Evolutionary conservation across 2,888 invertebrate genomes (phyloP).

Genomic region (Brachynemurus nebulosus): DNA sequence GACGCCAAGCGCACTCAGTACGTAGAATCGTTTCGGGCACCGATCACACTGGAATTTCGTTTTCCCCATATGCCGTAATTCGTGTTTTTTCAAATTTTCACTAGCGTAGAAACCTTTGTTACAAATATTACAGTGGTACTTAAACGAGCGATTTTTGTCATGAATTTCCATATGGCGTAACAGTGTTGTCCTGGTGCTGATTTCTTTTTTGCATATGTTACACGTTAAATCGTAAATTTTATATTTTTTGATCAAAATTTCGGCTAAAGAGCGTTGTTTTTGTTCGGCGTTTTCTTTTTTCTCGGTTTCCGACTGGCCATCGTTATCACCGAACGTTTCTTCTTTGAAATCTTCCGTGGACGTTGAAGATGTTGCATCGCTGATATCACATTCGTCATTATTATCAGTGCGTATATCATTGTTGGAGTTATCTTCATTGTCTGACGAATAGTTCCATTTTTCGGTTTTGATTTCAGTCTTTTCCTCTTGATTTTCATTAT

Average conservation of each 20-base stretch:
- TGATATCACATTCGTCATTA: not conserved
- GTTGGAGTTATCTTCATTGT: not conserved
- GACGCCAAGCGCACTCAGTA: not conserved
- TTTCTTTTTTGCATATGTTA: constrained; percentile 1
- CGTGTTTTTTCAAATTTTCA: constrained; percentile 3
- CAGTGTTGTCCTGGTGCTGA: not conserved
- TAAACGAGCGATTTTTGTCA: not conserved
- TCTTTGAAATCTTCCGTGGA: not conserved
- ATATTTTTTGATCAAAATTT: not conserved
- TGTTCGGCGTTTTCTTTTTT: not conserved
- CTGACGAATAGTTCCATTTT: not conserved
- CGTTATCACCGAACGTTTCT: not conserved
- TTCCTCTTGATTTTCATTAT: not conserved
- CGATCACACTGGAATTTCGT: not conserved
- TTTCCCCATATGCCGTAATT: not conserved
- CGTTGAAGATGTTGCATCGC: not conserved
- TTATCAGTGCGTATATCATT: not conserved
- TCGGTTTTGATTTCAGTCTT: not conserved
- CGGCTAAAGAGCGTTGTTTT: not conserved
- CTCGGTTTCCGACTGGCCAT: not conserved
- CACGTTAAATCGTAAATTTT: not conserved
- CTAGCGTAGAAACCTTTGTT: constrained; percentile 4
- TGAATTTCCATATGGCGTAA: constrained; percentile 1
- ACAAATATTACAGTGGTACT: constrained; percentile 1
- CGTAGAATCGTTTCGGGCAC: not conserved